Evolutionary conservation across 2,797 vertebrate species (phyloP).

Genomic region (Falco peregrinus): DNA sequence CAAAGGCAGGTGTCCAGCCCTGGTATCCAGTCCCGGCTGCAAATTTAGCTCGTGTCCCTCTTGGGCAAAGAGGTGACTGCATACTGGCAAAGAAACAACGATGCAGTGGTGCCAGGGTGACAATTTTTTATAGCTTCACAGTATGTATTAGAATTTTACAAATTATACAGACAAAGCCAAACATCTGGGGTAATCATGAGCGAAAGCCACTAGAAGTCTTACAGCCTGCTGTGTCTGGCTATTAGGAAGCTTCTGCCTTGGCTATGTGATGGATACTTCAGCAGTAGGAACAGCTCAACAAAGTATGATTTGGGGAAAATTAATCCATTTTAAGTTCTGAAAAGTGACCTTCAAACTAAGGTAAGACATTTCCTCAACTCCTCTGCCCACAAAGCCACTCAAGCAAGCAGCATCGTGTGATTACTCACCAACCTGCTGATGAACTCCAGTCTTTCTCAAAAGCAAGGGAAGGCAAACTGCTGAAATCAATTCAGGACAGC

Average conservation of each 20-base stretch:
- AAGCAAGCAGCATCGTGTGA: not conserved
- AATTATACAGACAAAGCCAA: not conserved
- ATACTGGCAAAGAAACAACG: not conserved
- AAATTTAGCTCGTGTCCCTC: not conserved
- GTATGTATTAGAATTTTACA: not conserved
- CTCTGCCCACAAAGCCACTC: not conserved
- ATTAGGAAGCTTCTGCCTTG: not conserved
- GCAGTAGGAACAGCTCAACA: not conserved
- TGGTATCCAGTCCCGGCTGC: not conserved
- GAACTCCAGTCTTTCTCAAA: not conserved
- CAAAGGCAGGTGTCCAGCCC: not conserved
- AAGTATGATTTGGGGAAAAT: not conserved
- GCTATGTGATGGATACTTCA: not conserved
- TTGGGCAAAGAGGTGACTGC: not conserved
- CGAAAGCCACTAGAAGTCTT: not conserved
- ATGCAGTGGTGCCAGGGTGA: not conserved
- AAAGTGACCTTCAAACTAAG: not conserved
- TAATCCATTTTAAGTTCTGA: not conserved
- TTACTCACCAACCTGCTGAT: not conserved
- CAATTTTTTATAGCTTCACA: not conserved
- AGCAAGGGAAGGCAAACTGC: not conserved
- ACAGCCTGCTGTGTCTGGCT: not conserved
- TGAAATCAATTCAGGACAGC: not conserved
- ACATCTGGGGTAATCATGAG: not conserved
- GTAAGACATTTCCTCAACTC: not conserved